Percentiles rank a stretch among this genome's conserved stretches.
These are phyloP conservation scores for Ormyrus thymus DNA, from an alignment of 2,888 invertebrate species.

Conservation along the genomic window DNA sequence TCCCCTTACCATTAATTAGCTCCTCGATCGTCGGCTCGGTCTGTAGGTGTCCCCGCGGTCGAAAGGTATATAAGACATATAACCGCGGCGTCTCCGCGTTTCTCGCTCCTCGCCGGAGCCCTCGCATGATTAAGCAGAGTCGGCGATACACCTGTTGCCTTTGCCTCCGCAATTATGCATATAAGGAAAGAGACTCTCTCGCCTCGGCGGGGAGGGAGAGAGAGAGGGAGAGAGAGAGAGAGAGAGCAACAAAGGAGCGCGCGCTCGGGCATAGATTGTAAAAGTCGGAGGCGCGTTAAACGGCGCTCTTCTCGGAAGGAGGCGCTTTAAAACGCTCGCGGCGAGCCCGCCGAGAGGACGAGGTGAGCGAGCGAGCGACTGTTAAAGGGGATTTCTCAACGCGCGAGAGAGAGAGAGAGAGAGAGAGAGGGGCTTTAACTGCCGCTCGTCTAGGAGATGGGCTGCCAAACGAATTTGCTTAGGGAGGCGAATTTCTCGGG, in stretches of 20 bases:
- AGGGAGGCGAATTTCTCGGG: no score
- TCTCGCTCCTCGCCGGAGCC: not conserved
- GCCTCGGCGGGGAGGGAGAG: not conserved
- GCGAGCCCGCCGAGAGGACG: conserved; percentile 4
- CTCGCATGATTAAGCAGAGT: conserved; percentile 45
- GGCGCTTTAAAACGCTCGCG: conserved; percentile 50
- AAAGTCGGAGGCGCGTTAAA: conserved; percentile 53
- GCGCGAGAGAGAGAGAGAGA: not conserved
- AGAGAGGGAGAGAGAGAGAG: conserved; percentile 41
- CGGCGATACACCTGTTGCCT: conserved; percentile 47
- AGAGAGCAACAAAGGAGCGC: conserved; percentile 7
- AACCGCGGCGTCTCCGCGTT: no score
- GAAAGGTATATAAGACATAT: no score
- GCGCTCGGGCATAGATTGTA: conserved; percentile 35
- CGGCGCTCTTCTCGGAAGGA: conserved; percentile 53
- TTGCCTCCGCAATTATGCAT: conserved; percentile 46
- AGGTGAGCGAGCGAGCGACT: not conserved
- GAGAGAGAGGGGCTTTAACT: no score
- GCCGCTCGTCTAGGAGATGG: no score
- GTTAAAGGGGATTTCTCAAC: conserved; percentile 9
- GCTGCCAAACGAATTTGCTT: no score
- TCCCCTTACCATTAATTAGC: no score
- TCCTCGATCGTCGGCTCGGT: no score
- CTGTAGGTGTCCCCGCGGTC: no score
- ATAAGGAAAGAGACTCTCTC: conserved; percentile 18